phyloP scores from a whole-genome alignment of 1,140 invertebrate species.

The Achroia grisella region DNA sequence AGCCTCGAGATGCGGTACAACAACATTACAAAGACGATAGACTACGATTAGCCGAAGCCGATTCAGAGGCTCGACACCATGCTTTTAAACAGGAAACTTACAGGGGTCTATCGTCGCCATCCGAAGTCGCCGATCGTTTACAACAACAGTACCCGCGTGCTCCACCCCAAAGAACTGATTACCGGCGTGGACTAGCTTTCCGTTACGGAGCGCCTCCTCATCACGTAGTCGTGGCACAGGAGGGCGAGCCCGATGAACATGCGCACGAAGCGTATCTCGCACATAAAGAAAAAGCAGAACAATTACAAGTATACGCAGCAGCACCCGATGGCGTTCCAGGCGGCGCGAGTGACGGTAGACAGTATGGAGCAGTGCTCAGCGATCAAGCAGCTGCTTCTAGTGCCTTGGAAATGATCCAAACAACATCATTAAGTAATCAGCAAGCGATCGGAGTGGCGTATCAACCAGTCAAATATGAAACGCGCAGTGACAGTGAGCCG shows the following conservation, averaged over 20 bases:
- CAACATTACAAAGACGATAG: conserved; percentile 55
- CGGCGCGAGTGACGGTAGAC: conserved; percentile 27
- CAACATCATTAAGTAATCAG: conserved; percentile 51
- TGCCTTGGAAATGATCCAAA: conserved; percentile 65
- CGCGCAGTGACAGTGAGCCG: conserved; percentile 46
- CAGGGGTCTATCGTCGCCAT: conserved; percentile 28
- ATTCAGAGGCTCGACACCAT: conserved; percentile 44
- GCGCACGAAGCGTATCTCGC: conserved; percentile 35
- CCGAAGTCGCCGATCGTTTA: conserved; percentile 26
- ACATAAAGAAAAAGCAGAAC: conserved; percentile 43
- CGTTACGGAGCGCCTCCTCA: conserved; percentile 50
- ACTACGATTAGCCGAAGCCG: conserved; percentile 43
- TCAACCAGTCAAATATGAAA: conserved; percentile 67
- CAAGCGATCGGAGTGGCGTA: conserved; percentile 62
- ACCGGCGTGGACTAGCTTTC: conserved; percentile 33
- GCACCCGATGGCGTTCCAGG: conserved; percentile 17
- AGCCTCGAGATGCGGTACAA: conserved; percentile 7
- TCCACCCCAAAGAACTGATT: conserved; percentile 25
- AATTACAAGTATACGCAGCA: conserved; percentile 35
- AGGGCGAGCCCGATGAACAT: conserved; percentile 39
- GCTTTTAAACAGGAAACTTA: conserved; percentile 56
- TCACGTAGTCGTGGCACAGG: conserved; percentile 46
- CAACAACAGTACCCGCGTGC: conserved; percentile 30
- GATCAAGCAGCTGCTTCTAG: conserved; percentile 45
- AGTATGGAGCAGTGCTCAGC: conserved; percentile 39